Evolutionary conservation across 2,797 vertebrate genomes (phyloP), one percentile per base, ranked within the genome.

Genomic region (Falco cherrug): DNA sequence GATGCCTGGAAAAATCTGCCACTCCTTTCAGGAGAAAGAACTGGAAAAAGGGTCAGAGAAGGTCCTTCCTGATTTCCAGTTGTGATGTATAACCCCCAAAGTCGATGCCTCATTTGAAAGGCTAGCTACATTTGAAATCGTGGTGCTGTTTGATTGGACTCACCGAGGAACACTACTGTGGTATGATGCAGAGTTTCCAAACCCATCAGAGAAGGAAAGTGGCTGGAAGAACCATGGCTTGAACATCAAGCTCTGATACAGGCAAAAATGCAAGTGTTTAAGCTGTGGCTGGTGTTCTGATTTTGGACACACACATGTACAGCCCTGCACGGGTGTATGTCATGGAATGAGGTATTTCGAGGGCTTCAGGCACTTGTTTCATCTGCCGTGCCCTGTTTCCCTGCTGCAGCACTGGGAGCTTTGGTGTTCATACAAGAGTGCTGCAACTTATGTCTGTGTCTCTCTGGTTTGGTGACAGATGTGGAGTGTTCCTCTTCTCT

Each of bases 111-210:
- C 24, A 45, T 68, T 64, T 70, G 39, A 75, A 87, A 84, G 35
- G 13, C 31, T 37, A 65, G 18, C 3, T 60, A 41, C 25, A 45
- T 76, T 65, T 65, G 59, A 86, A 88, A 63, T 53, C 25, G 57
- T 31, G 16, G 8, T 64, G 8, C 22, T 61, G 5, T 56, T 81
- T 56, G 31, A 41, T 82, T 35, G 0, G 0, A 31, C 7, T 41
- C 9, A 2, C 13, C 4, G 5, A 79, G 31, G 45, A 70, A 13
- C 20, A 8, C 13, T 37, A 4, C 24, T 1, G 1, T 61, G 63
- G 37, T 26, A 78, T 9, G 11, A 22, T 0, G 0, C 7, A n/a
- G 17, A 35, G 9, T 70, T 88, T 76, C 63, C 45, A 80, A 84
- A 67, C 2, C 11, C 31, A 15, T 50, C 47, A 35, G 31, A 86